Base-by-base conservation (phyloP, 2,888 invertebrate species). In the Epinotia nisella region DNA sequence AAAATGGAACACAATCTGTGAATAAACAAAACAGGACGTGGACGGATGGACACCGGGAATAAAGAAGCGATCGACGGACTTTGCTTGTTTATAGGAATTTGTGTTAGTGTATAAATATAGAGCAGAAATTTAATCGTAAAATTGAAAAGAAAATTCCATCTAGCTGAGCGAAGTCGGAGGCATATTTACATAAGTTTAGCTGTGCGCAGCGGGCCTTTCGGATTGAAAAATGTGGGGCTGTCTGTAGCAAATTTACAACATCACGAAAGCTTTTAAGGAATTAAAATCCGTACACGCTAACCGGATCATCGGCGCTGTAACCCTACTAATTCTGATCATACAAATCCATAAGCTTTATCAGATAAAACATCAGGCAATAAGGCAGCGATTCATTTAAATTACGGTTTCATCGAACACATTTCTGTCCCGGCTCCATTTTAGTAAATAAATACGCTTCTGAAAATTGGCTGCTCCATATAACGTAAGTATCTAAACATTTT, bases 71-170 rank as follows among this genome's bases (percentile, higher is more conserved):
- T 78, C 81, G 81, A 80, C 76, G 79, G 82, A 80, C 80, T 83
- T 82, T 83, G 81, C 89, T 90, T 91, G 92, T 90, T 87, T 80
- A 91, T 83, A 89, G 86, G 93, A 92, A 93, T 93, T 93, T 93
- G 93, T 93, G 93, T 92, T 90, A 85, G 91, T 92, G 92, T 92
- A 87, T 82, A 77, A 74, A 77, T 81, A 24, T 2, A 84, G 76
- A 79, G 83, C 82, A 82, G 80, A 80, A 81, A 41, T 49, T 68
- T 67, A 62, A 56, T 62, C 41, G 35, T 58, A 61, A 68, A 58
- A 72, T 58, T 68, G 55, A 67, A 71, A 66, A 67, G 45, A 35
- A 67, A 68, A 35, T 56, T 24, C 11, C 56, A 68, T 61, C 67
- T 68, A 68, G 67, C 55, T 62, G 62, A 62, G 55, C 61, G 56